Conservation (phyloP, 2,888 invertebrate species). For the Orthosia incerta region DNA sequence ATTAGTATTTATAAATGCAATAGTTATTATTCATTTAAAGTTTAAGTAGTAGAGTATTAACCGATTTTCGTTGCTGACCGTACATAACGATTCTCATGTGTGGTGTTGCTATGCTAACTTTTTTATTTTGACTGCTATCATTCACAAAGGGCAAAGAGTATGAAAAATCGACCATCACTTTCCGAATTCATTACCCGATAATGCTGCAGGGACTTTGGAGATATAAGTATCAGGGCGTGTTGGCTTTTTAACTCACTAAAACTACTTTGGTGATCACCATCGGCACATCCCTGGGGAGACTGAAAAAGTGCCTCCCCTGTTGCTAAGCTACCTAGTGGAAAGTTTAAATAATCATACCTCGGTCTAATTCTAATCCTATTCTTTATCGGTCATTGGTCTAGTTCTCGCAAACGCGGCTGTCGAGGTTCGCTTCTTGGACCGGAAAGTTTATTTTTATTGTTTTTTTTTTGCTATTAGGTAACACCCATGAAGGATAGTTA, state of each 20-base stretch:
- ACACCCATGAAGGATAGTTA: not conserved
- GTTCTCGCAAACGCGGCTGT: constrained; percentile 5
- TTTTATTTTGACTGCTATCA: no score
- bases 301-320: not conserved
- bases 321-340: constrained; percentile 25
- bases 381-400: constrained; percentile 36
- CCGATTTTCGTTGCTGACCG: not conserved
- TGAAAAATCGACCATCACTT: no score
- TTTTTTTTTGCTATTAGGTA: not conserved
- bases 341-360: constrained; percentile 19
- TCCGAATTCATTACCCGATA: no score
- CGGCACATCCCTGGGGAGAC: no score
- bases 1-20: no score
- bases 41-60: not conserved
- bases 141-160: no score
- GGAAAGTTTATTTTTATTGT: not conserved
- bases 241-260: no score
- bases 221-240: no score
- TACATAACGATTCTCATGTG: not conserved
- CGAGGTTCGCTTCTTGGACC: constrained; percentile 6
- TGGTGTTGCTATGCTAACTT: constrained; percentile 11
- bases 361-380: constrained; percentile 18
- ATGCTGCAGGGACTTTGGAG: no score
- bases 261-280: no score
- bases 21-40: no score